These are phyloP conservation scores for Rhagonycha lutea DNA, from an alignment of 2,888 invertebrate species.

Conservation along the genomic window DNA sequence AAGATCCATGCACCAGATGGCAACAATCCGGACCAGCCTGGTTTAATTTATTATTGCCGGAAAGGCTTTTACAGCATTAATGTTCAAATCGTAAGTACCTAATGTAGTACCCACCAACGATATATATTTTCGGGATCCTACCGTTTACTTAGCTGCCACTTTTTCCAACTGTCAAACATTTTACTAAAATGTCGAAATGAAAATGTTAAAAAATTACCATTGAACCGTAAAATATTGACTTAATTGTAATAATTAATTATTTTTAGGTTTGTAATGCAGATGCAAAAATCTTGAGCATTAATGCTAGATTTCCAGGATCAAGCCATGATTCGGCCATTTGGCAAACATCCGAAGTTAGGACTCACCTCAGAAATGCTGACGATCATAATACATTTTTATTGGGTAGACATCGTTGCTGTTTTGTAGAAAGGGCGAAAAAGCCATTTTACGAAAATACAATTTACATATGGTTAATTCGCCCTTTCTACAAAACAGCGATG, in stretches of 20 bases:
- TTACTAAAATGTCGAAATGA: too few relatives aligned
- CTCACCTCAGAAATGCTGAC: neutral
- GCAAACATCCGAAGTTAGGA: neutral
- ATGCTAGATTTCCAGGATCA: neutral
- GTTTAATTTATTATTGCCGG: neutral
- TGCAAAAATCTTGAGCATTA: neutral
- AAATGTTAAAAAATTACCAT: too few relatives aligned
- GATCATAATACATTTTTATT: neutral
- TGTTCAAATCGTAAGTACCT: constrained; percentile 1
- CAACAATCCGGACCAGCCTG: neutral
- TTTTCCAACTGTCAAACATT: too few relatives aligned
- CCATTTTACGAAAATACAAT: too few relatives aligned
- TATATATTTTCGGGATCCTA: too few relatives aligned
- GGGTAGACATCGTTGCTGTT: too few relatives aligned
- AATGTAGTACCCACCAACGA: too few relatives aligned
- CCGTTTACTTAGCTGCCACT: too few relatives aligned
- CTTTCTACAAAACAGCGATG: too few relatives aligned
- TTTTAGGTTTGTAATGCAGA: neutral
- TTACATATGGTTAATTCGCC: too few relatives aligned
- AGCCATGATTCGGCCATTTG: neutral
- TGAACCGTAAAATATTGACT: neutral
- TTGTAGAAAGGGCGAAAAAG: too few relatives aligned
- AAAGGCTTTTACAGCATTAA: constrained; percentile 1
- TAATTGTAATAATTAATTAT: neutral
- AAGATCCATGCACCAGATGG: neutral